These are phyloP conservation scores for Epistrophella euchroma DNA, from an alignment of 2,888 invertebrate species.

Conservation along the genomic window DNA sequence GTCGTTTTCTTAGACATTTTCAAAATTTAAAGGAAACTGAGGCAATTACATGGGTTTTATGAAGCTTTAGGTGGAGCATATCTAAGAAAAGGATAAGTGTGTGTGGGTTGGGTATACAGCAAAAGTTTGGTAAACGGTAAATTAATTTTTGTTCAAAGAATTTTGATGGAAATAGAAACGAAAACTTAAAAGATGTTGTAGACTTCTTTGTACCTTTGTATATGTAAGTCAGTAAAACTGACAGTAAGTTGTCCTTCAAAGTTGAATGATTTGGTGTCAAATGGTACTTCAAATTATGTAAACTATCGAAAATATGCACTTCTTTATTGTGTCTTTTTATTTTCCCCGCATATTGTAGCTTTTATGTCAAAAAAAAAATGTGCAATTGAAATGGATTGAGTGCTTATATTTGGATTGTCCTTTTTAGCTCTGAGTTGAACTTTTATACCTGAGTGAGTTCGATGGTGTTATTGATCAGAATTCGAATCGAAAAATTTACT, in stretches of 20 bases:
- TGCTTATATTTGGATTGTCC: no score
- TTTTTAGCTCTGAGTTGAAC: no score
- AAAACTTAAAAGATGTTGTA: neutral
- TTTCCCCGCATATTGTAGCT: no score
- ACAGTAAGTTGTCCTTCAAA: neutral
- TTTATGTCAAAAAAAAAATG: neutral
- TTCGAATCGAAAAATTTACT: no score
- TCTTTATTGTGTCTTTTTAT: neutral
- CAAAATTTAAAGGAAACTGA: constrained; percentile 2
- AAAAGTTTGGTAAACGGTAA: neutral
- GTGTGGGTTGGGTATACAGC: neutral
- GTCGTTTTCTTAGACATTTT: neutral
- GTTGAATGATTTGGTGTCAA: neutral
- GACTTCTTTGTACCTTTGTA: neutral
- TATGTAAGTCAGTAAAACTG: neutral
- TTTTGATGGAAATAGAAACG: neutral
- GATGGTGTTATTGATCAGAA: no score
- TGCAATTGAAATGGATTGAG: no score
- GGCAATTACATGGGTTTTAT: constrained; percentile 34
- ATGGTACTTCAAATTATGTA: neutral
- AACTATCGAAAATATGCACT: neutral
- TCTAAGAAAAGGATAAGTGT: constrained; percentile 8
- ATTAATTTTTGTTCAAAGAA: neutral
- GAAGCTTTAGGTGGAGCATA: neutral
- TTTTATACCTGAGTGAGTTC: no score